Base-by-base conservation (phyloP, 2,113 vertebrate species). In the Bungarus multicinctus region DNA sequence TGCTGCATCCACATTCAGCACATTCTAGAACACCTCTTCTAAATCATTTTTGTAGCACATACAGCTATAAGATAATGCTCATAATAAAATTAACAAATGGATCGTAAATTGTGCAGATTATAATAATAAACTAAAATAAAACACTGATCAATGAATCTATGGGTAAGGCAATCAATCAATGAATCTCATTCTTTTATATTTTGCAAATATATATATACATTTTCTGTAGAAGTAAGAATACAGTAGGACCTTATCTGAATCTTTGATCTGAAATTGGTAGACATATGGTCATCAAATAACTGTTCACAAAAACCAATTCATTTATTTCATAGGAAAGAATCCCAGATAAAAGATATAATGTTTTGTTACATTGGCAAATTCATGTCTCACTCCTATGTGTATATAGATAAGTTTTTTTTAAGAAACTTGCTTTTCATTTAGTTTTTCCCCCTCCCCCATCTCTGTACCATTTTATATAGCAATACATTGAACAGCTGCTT, bases 401-500 rank as follows among this genome's bases (percentile, higher is more conserved):
- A 53, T 74, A 53, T 22, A 81, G 53, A 85, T n/a, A 90, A 55
- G 27, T n/a, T 47, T 69, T 18, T 50, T 64, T 53, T 39, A 90
- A 74, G 52, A 30, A 27, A 64, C 27, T 64, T 95, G 30, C 34
- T 96, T 95, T 54, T 47, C 9, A 47, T 45, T 95, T 23, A 55
- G 39, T 16, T 27, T 91, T 92, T 74, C 85, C 1, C 88, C 69
- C 57, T 94, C 5, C 60, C 30, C 34, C 1, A 8, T 22, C 55
- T 90, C 18, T 60, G 11, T 27, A 1, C 23, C 55, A 23, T 53
- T 53, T 87, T 12, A 47, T 34, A 27, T 12, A 88, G 27, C n/a
- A 89, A 55, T 92, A 92, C 95, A 89, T 52, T 88, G 7, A 43
- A 88, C 34, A 89, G 58, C 91, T 95, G 25, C 60, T n/a, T 85